Percentiles rank a stretch among this genome's conserved stretches.
Conservation (phyloP, 2,888 invertebrate genomes). For the Hoplodrina blanda region DNA sequence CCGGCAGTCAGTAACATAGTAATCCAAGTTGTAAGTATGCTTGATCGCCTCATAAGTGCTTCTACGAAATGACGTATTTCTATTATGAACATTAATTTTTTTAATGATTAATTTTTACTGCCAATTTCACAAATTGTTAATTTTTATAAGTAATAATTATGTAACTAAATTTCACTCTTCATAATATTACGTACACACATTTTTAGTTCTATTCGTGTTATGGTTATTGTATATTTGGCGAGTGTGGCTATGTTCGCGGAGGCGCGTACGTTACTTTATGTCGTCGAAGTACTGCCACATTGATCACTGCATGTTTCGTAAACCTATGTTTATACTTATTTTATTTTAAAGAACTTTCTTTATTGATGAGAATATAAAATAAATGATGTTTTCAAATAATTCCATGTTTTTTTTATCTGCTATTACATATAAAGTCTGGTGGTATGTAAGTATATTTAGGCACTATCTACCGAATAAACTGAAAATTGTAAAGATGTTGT, state of each 20-base stretch:
- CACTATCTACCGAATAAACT: too few species aligned
- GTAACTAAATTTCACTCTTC: slow-evolving; percentile 81
- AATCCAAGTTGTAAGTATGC: slow-evolving; percentile 85
- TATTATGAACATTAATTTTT: slow-evolving; percentile 77
- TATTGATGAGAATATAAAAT: slow-evolving; percentile 89
- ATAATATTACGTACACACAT: slow-evolving; percentile 85
- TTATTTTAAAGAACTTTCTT: slow-evolving; percentile 90
- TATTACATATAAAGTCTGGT: too few species aligned
- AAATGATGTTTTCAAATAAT: slow-evolving; percentile 90
- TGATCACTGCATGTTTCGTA: slow-evolving; percentile 82
- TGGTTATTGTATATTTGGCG: slow-evolving; percentile 79
- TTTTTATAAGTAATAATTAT: slow-evolving; percentile 73
- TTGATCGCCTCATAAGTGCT: slow-evolving; percentile 88
- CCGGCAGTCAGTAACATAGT: slow-evolving; percentile 65
- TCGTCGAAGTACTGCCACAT: slow-evolving; percentile 68
- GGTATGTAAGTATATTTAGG: too few species aligned
- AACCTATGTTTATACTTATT: slow-evolving; percentile 87
- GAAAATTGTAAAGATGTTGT: too few species aligned
- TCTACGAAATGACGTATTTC: slow-evolving; percentile 83
- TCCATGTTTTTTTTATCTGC: slow-evolving; percentile 17
- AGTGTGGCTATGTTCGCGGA: slow-evolving; percentile 57
- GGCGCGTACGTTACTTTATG: slow-evolving; percentile 20
- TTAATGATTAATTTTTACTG: slow-evolving; percentile 81
- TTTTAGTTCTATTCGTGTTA: slow-evolving; percentile 84
- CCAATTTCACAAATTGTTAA: slow-evolving; percentile 88